These are phyloP conservation scores for Xanthostigma xanthostigma DNA, from an alignment of 2,888 invertebrate species.

Conservation along the genomic window DNA sequence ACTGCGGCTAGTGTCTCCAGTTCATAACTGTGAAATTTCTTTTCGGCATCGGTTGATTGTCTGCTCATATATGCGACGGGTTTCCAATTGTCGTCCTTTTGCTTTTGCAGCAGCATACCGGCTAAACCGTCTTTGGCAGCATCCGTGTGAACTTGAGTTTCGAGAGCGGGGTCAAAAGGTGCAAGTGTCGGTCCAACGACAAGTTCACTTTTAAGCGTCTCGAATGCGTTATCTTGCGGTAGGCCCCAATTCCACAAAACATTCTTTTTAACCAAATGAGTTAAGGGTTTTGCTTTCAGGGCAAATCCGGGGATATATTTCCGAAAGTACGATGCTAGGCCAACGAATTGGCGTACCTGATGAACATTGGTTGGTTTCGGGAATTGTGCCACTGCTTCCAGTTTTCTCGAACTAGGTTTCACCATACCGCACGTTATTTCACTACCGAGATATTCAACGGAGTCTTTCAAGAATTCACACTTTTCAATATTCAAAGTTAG, in stretches of 20 bases:
- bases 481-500: constrained; percentile 10
- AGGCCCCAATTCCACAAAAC: neutral
- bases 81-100: constrained; percentile 4
- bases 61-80: neutral
- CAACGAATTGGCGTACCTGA: constrained; percentile 13
- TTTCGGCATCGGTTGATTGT: neutral
- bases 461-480: neutral
- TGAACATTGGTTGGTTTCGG: constrained; percentile 11
- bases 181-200: constrained; percentile 8
- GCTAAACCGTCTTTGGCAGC: constrained; percentile 1
- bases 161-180: neutral
- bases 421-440: constrained; percentile 10
- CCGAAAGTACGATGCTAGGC: constrained; percentile 14
- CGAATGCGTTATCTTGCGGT: constrained; percentile 5
- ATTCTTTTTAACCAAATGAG: constrained; percentile 3
- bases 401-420: constrained; percentile 11
- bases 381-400: constrained; percentile 11
- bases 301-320: constrained; percentile 14
- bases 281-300: constrained; percentile 12
- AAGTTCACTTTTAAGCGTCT: constrained; percentile 3
- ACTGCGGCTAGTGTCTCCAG: neutral
- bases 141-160: constrained; percentile 1
- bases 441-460: constrained; percentile 13
- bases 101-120: constrained; percentile 4
- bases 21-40: neutral